phyloP scores from a whole-genome alignment of 2,797 vertebrate species.

The Spatula versicolor region DNA sequence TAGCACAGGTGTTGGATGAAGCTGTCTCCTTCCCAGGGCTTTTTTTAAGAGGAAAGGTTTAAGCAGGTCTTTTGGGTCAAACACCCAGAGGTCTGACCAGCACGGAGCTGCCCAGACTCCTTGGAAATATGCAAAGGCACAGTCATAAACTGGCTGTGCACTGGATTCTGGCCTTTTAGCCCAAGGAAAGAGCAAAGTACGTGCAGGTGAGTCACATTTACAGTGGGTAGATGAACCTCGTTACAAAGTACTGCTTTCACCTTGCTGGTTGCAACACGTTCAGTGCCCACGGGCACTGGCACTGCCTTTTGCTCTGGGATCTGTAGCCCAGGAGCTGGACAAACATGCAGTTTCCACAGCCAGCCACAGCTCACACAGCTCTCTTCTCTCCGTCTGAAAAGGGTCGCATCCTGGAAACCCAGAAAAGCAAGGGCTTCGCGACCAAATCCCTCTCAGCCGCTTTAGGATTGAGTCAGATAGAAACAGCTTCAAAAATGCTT shows the following conservation, averaged over 20 bases:
- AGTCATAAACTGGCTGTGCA: background rate
- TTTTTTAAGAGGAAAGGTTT: background rate
- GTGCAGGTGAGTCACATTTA: background rate
- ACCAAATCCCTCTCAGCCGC: background rate
- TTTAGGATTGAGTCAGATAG: background rate
- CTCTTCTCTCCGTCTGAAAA: background rate
- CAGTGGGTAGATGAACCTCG: background rate
- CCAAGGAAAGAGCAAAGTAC: slow-evolving; percentile 10
- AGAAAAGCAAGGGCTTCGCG: background rate
- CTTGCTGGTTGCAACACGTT: slow-evolving; percentile 18
- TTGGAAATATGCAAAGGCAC: background rate
- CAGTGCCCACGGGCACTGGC: background rate
- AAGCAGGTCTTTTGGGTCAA: background rate
- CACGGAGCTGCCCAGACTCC: background rate
- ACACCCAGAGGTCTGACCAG: background rate
- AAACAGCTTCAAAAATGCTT: background rate
- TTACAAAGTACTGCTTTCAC: background rate
- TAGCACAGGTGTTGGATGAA: background rate
- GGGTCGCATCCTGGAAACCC: background rate
- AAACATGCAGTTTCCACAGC: background rate
- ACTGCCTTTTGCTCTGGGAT: background rate
- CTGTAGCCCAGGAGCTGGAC: background rate
- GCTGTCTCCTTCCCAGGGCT: background rate
- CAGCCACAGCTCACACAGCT: background rate
- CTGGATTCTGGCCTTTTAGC: slow-evolving; percentile 2